These are phyloP conservation scores for Orussus abietinus DNA, from an alignment of 1,140 invertebrate genomes.

Conservation along the genomic window DNA sequence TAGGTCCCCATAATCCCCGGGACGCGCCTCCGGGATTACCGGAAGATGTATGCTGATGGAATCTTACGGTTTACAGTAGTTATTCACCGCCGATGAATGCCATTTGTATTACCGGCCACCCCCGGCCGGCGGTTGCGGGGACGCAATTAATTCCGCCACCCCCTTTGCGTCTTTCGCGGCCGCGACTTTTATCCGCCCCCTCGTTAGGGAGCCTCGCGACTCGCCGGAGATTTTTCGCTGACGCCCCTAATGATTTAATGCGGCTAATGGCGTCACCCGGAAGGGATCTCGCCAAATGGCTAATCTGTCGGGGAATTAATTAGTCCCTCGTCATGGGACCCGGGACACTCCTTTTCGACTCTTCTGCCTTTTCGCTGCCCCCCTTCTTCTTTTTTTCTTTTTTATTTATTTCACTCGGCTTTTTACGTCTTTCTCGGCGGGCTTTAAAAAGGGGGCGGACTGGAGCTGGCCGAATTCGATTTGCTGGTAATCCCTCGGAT, in stretches of 20 bases:
- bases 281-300: slow-evolving; percentile 22
- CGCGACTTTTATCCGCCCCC: slow-evolving; percentile 25
- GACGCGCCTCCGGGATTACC: slow-evolving; percentile 27
- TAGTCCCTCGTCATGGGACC: slow-evolving; percentile 14
- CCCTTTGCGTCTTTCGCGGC: slow-evolving; percentile 7
- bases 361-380: too few species aligned
- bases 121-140: slow-evolving; percentile 39
- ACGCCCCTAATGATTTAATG: slow-evolving; percentile 37
- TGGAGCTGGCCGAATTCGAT: too few species aligned
- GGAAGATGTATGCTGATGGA: slow-evolving; percentile 46
- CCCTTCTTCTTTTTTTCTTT: too few species aligned
- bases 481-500: too few species aligned
- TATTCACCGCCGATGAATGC: slow-evolving; percentile 40
- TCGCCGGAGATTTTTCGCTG: slow-evolving; percentile 35
- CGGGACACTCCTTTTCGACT: too few species aligned
- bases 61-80: slow-evolving; percentile 42
- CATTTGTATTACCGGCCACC: slow-evolving; percentile 37
- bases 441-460: too few species aligned
- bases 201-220: slow-evolving; percentile 16
- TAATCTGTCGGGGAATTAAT: slow-evolving; percentile 27
- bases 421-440: too few species aligned
- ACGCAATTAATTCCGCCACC: slow-evolving; percentile 48
- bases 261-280: slow-evolving; percentile 26
- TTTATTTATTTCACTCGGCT: too few species aligned
- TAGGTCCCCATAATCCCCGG: slow-evolving; percentile 22